These are phyloP conservation scores for Lapara coniferarum DNA, from an alignment of 2,888 invertebrate genomes.

Conservation along the genomic window DNA sequence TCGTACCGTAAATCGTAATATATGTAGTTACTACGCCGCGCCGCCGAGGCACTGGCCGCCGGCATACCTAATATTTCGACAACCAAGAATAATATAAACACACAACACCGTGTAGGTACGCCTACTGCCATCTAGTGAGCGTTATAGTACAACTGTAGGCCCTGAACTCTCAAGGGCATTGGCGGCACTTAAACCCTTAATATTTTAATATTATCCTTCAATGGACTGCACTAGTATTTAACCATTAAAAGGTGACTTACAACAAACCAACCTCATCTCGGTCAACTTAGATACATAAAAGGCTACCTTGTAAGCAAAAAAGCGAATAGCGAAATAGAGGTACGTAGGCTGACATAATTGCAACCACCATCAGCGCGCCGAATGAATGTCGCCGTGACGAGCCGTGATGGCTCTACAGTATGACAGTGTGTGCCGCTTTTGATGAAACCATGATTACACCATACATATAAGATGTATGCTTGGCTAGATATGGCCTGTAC, in stretches of 20 bases:
- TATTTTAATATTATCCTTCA: no score
- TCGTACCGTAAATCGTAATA: no score
- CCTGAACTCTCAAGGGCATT: no score
- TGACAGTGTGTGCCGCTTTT: conserved; percentile 66
- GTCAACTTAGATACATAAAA: conserved; percentile 1
- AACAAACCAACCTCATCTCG: conserved; percentile 1
- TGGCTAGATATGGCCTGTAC: conserved; percentile 16
- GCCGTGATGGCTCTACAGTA: conserved; percentile 62
- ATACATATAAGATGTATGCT: conserved; percentile 50
- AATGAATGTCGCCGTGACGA: conserved; percentile 71
- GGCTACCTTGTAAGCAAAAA: conserved; percentile 13
- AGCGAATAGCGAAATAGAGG: conserved; percentile 25
- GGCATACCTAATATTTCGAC: no score
- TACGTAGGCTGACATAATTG: conserved; percentile 62
- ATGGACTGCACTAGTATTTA: no score
- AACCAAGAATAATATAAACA: no score
- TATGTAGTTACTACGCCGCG: no score
- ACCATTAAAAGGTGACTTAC: not conserved
- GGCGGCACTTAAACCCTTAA: no score
- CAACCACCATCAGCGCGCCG: conserved; percentile 65
- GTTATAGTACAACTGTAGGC: no score
- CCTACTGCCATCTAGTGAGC: no score
- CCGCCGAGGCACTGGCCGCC: no score
- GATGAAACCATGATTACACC: conserved; percentile 78
- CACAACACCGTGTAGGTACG: no score